These are phyloP conservation scores for Nomada fabriciana DNA, from an alignment of 2,888 invertebrate genomes.

Conservation along the genomic window DNA sequence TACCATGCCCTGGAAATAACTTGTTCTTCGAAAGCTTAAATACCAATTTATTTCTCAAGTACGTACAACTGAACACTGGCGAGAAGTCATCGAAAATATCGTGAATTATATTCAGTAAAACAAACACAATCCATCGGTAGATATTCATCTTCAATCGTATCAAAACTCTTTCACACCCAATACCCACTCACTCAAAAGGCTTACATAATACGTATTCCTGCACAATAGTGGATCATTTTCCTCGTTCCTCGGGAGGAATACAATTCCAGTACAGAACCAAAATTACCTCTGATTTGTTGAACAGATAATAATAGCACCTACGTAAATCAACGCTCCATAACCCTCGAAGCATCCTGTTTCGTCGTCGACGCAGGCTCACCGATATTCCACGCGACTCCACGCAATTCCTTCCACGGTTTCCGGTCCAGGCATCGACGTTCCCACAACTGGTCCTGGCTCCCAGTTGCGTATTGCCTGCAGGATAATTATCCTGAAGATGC, in stretches of 20 bases:
- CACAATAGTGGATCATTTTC: no score
- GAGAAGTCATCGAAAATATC: no score
- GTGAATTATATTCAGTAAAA: no score
- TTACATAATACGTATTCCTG: no score
- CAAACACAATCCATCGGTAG: no score
- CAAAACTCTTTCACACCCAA: no score
- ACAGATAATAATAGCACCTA: background rate
- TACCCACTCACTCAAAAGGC: no score
- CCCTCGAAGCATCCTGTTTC: background rate
- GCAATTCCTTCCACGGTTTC: slow-evolving; percentile 2
- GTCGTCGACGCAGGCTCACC: background rate
- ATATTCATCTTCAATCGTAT: no score
- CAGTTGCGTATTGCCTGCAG: slow-evolving; percentile 32
- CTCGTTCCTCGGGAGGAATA: background rate
- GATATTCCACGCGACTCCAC: background rate
- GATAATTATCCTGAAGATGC: slow-evolving; percentile 56
- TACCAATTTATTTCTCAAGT: no score
- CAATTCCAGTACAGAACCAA: background rate
- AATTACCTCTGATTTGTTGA: background rate
- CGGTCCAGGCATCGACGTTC: slow-evolving; percentile 26
- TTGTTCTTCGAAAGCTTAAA: no score
- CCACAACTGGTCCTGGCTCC: slow-evolving; percentile 4
- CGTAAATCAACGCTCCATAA: background rate
- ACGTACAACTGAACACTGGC: no score
- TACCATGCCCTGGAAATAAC: no score